phyloP scores from a whole-genome alignment of 1,140 invertebrate genomes.

The Apolygus lucorum region DNA sequence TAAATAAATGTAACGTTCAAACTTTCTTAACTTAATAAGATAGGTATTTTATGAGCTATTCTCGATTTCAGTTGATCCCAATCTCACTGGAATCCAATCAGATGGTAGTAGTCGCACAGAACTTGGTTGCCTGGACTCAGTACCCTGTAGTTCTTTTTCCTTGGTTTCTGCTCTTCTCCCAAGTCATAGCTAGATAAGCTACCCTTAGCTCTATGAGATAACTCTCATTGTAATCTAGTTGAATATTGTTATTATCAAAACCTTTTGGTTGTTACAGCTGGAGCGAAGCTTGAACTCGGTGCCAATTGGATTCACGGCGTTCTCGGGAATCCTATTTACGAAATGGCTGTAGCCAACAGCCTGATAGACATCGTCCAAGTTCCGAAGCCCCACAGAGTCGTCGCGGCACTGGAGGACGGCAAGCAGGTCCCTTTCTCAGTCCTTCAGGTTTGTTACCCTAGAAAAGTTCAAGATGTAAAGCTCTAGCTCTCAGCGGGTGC shows the following conservation, averaged over 20 bases:
- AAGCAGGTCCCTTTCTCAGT: conserved; percentile 72
- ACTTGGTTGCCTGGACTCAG: not conserved
- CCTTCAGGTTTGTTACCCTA: too few species aligned
- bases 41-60: too few species aligned
- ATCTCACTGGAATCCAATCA: too few species aligned
- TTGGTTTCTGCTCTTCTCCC: not conserved
- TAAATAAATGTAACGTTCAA: too few species aligned
- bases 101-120: too few species aligned
- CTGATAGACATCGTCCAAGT: conserved; percentile 71
- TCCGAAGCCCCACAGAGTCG: conserved; percentile 76
- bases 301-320: conserved; percentile 93
- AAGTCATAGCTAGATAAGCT: too few species aligned
- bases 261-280: conserved; percentile 39
- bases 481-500: too few species aligned
- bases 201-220: too few species aligned
- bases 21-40: too few species aligned
- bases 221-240: too few species aligned
- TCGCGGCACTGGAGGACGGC: conserved; percentile 76
- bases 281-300: conserved; percentile 65
- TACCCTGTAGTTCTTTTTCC: not conserved
- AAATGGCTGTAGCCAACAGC: conserved; percentile 71
- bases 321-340: conserved; percentile 73
- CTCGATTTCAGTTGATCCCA: too few species aligned
- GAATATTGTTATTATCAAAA: not conserved
- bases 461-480: too few species aligned